A percentile compares a stretch with the other conserved stretches of the same genome.
Evolutionary conservation across 2,888 invertebrate species (phyloP).

Genomic region (Neocrepidodera transversa): DNA sequence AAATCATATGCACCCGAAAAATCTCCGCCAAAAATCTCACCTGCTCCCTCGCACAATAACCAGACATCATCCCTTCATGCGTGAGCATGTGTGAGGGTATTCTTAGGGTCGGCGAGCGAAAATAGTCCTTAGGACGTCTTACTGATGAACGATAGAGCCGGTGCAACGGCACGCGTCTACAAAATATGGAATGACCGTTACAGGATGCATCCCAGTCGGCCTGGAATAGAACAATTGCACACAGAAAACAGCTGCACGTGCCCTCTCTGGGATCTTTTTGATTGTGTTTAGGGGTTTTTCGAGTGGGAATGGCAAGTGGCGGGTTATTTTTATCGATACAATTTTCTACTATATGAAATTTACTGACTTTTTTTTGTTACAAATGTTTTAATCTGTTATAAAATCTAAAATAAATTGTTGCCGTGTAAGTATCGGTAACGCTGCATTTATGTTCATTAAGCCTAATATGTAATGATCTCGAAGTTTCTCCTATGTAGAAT

Average conservation of each 20-base stretch:
- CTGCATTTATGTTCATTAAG: too few species aligned
- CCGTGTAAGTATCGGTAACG: too few species aligned
- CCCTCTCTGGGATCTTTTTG: slow-evolving; percentile 30
- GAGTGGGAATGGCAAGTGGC: not conserved
- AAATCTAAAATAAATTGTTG: too few species aligned
- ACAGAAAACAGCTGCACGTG: slow-evolving; percentile 56
- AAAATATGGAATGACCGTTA: slow-evolving; percentile 51
- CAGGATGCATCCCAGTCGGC: slow-evolving; percentile 48
- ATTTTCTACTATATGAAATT: too few species aligned
- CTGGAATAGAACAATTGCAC: slow-evolving; percentile 48
- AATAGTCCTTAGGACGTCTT: slow-evolving; percentile 33
- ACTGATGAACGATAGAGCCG: slow-evolving; percentile 24
- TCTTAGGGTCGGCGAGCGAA: slow-evolving; percentile 22
- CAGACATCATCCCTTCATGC: slow-evolving; percentile 45
- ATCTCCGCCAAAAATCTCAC: slow-evolving; percentile 49
- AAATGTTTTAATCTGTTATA: too few species aligned
- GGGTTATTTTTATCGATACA: too few species aligned
- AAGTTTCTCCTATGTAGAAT: too few species aligned
- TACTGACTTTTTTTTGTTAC: slow-evolving; percentile 10
- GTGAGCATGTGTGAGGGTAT: slow-evolving; percentile 40
- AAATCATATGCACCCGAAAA: slow-evolving; percentile 30
- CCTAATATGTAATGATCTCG: too few species aligned
- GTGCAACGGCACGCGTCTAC: slow-evolving; percentile 52
- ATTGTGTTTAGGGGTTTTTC: slow-evolving; percentile 20
- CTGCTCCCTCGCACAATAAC: slow-evolving; percentile 47